These are phyloP conservation scores for Hydrocynus forskahlii DNA, from an alignment of 2,797 vertebrate genomes.

Conservation along the genomic window DNA sequence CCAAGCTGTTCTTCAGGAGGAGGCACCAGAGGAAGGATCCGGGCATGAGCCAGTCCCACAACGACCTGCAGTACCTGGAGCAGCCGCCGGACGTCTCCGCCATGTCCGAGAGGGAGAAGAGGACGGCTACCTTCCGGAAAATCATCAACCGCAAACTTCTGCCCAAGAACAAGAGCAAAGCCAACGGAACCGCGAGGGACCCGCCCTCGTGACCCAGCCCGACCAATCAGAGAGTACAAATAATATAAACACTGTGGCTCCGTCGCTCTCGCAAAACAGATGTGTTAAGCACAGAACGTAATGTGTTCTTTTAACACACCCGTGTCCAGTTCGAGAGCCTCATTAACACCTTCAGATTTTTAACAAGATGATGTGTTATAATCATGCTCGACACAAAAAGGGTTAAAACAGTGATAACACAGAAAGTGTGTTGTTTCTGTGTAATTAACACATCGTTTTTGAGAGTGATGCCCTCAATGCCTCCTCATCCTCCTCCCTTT, in stretches of 20 bases:
- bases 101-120: constrained; percentile 80
- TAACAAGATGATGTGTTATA: too few relatives aligned
- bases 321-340: too few relatives aligned
- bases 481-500: not conserved
- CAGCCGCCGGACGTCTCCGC: constrained; percentile 71
- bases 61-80: constrained; percentile 93
- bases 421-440: not conserved
- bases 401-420: too few relatives aligned
- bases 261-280: constrained; percentile 23
- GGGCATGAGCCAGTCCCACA: constrained; percentile 97
- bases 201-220: constrained; percentile 66
- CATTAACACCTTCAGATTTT: too few relatives aligned
- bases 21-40: constrained; percentile 94
- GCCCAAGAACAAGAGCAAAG: constrained; percentile 83
- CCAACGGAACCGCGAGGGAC: constrained; percentile 76
- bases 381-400: too few relatives aligned
- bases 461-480: not conserved
- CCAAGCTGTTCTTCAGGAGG: constrained; percentile 93
- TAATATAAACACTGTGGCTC: not conserved
- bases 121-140: constrained; percentile 83
- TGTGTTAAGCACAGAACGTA: not conserved
- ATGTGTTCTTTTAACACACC: not conserved
- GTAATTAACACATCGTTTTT: not conserved
- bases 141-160: constrained; percentile 87
- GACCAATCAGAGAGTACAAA: not conserved